Conservation (phyloP, 2,113 vertebrate genomes). For the Xenopus tropicalis region UCB_Xtro_10.0 CM004445.2:144192001-144192500, state of each 20-base stretch:
- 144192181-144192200: conserved; percentile 61
- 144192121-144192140: conserved; percentile 55
- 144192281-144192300: neutral
- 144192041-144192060: too few species aligned
- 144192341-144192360: neutral
- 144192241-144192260: neutral
- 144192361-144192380: too few species aligned
- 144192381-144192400: too few species aligned
- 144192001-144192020: conserved; percentile 72
- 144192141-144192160: conserved; percentile 45
- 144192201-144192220: conserved; percentile 57
- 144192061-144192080: conserved; percentile 47
- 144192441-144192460: too few species aligned
- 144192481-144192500: too few species aligned
- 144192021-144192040: too few species aligned
- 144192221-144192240: neutral
- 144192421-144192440: too few species aligned
- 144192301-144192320: neutral
- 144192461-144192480: too few species aligned
- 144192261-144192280: neutral
- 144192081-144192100: too few species aligned
- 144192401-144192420: too few species aligned
- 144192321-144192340: conserved; percentile 28
- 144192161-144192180: conserved; percentile 49
- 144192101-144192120: conserved; percentile 60